Evolutionary conservation across 64 coral and sea anemone species (phyloP), one percentile per base, ranked within the genome.

Genomic region (Stichodactyla helianthus): DNA sequence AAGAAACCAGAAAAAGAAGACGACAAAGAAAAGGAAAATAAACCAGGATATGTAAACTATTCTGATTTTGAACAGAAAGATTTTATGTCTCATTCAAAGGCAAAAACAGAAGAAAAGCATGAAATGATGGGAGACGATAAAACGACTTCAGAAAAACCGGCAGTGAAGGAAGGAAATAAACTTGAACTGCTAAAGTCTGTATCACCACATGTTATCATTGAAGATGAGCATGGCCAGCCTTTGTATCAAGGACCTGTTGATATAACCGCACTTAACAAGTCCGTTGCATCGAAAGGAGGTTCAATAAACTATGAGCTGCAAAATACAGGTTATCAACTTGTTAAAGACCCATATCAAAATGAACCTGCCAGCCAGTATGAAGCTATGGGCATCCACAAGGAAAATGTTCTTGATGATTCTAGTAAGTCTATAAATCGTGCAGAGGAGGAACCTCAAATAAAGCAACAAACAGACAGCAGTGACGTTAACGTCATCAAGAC

Each of bases 181-280:
- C 9, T 11, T 15, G 55, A 58, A 58, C 9, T 15, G 14, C 8
- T 25, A 31, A 26, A 74, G 12, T 4, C 22, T 2, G 23, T 81
- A 53, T 55, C 89, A 63, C 58, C 77, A 55, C 71, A 65, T 54
- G 90, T 74, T 52, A 26, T 92, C 53, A 87, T 92, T 77, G 84
- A 92, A 58, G 85, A 92, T 87, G 84, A 82, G 15, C 58, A 51
- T 26, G 90, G 85, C 9, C 82, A 87, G 35, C 15, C 61, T 9
- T 60, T 92, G 67, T 87, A 92, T 80, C 84, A 92, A 23, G 85
- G 90, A 28, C 23, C 80, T 11, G 90, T 92, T 2, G 51, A 92
- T 52, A 92, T 87, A 25, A 51, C 50, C 4, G 86, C 85, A 28
- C 18, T 82, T 19, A 92, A 92, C 79, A 68, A 92, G 16, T 85